phyloP scores from a whole-genome alignment of 2,888 invertebrate genomes.

The Leptinotarsa tumamoca region DNA sequence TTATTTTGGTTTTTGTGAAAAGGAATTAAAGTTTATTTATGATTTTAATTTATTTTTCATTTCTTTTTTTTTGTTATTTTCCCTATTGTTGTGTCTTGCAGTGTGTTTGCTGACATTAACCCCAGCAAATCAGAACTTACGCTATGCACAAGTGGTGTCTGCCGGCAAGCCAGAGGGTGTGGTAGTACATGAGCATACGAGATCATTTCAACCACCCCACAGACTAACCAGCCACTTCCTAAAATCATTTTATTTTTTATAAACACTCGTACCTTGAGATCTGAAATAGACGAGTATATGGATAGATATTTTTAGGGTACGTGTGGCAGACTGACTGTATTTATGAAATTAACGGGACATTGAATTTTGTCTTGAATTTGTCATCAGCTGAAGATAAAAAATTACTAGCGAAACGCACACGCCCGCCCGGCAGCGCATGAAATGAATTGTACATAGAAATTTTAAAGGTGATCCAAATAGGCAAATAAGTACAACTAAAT shows the following conservation, averaged over 20 bases:
- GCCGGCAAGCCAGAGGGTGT: conserved; percentile 34
- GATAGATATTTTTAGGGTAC: conserved; percentile 52
- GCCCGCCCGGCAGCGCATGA: conserved; percentile 60
- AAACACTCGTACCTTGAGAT: conserved; percentile 60
- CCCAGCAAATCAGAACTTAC: conserved; percentile 43
- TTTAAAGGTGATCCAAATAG: conserved; percentile 62
- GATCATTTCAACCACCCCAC: conserved; percentile 57
- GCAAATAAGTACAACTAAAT: conserved; percentile 62
- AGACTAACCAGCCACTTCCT: conserved; percentile 65
- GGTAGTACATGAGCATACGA: conserved; percentile 30
- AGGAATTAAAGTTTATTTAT: conserved; percentile 60
- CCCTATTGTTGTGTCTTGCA: conserved; percentile 61
- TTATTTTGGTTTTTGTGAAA: conserved; percentile 56
- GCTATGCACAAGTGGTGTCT: conserved; percentile 56
- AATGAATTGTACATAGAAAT: conserved; percentile 64
- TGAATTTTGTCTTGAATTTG: conserved; percentile 37
- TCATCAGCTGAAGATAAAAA: conserved; percentile 35
- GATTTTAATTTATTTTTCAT: conserved; percentile 59
- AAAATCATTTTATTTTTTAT: conserved; percentile 63
- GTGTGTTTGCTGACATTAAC: conserved; percentile 61
- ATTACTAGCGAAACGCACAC: conserved; percentile 59
- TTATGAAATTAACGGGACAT: conserved; percentile 41
- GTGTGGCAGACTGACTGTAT: conserved; percentile 50
- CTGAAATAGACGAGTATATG: conserved; percentile 56
- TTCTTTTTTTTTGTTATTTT: conserved; percentile 53